A percentile compares a stretch with the other conserved stretches of the same genome.
These are phyloP conservation scores for Lysiphlebus fabarum DNA, from an alignment of 1,140 invertebrate genomes.

Conservation along the genomic window DNA sequence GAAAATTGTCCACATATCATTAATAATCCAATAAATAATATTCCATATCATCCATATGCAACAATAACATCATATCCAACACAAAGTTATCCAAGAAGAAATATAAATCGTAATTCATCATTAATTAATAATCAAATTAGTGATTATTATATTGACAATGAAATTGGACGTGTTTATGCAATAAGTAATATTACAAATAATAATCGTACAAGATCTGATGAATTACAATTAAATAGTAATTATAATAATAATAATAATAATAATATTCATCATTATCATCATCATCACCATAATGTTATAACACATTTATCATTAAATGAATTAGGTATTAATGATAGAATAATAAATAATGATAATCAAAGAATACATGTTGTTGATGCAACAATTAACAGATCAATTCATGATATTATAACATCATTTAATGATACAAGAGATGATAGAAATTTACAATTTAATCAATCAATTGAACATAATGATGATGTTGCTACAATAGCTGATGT, in stretches of 20 bases:
- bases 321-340: too few relatives aligned
- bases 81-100: slow-evolving; percentile 38
- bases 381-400: slow-evolving; percentile 17
- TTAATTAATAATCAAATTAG: slow-evolving; percentile 42
- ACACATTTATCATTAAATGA: too few relatives aligned
- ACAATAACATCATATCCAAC: slow-evolving; percentile 38
- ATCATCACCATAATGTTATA: too few relatives aligned
- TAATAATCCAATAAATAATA: slow-evolving; percentile 34
- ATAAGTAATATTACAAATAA: background rate
- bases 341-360: background rate
- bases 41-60: slow-evolving; percentile 33
- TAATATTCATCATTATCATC: too few relatives aligned
- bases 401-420: background rate
- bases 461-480: too few relatives aligned
- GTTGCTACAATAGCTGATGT: background rate
- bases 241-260: background rate
- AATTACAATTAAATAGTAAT: slow-evolving; percentile 6
- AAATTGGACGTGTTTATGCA: slow-evolving; percentile 27
- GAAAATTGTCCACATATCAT: slow-evolving; percentile 40
- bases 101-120: slow-evolving; percentile 37
- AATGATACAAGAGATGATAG: background rate
- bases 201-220: slow-evolving; percentile 8
- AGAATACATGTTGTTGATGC: background rate
- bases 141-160: slow-evolving; percentile 41
- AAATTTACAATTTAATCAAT: background rate